Evolutionary conservation across 2,888 invertebrate species (phyloP).

Genomic region (Heliconius charithonia): DNA sequence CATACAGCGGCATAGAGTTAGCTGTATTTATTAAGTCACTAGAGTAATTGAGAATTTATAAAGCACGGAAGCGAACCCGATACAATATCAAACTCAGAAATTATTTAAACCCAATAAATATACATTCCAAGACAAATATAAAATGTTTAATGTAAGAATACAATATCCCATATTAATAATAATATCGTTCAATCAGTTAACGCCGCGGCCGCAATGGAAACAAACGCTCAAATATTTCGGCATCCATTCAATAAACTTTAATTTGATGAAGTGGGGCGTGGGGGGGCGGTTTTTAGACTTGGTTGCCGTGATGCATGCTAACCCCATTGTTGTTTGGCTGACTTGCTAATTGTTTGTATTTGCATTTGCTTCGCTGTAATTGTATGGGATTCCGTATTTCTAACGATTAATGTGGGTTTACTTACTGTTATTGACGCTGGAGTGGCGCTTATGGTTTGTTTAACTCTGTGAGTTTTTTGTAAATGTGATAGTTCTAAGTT

Average conservation of each 20-base stretch:
- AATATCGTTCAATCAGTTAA: not conserved
- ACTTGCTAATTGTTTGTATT: conserved; percentile 34
- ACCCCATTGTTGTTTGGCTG: conserved; percentile 27
- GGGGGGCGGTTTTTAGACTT: conserved; percentile 41
- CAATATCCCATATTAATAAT: not conserved
- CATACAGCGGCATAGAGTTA: no score
- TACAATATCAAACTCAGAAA: no score
- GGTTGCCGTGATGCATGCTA: conserved; percentile 44
- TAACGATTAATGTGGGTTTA: conserved; percentile 14
- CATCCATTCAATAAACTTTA: conserved; percentile 64
- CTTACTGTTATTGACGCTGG: conserved; percentile 2
- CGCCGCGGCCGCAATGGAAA: conserved; percentile 26
- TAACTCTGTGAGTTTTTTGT: no score
- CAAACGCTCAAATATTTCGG: conserved; percentile 57
- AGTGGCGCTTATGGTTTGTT: not conserved
- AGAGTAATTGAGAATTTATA: no score
- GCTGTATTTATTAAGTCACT: no score
- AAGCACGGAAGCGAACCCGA: no score
- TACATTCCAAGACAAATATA: not conserved
- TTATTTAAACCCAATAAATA: no score
- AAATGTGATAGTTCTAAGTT: not conserved
- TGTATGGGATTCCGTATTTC: conserved; percentile 20
- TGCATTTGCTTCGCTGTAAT: conserved; percentile 29
- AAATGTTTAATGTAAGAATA: not conserved
- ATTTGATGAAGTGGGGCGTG: conserved; percentile 59